Evolutionary conservation across 2,797 vertebrate genomes (phyloP), one percentile per base, ranked within the genome.

Genomic region (Sardinella longiceps): DNA sequence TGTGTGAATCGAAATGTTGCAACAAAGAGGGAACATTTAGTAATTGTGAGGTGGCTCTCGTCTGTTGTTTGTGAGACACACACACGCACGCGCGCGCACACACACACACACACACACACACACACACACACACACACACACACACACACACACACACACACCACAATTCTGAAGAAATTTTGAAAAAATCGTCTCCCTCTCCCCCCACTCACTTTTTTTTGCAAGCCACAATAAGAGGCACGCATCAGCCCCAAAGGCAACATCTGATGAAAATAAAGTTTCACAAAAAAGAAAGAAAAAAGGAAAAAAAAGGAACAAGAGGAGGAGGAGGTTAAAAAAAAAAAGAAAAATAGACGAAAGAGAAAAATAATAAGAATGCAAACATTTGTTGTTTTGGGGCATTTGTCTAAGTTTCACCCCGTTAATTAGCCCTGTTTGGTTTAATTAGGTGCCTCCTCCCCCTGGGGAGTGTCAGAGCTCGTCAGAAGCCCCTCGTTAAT

Each of bases 301-400:
- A 70, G 33, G n/a, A n/a, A 77, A 14, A 37, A 7, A 39, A 15
- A 12, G 30, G 45, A 66, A 37, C 14, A 25, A 50, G 33, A 83
- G 33, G 80, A 15, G n/a, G 14, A 45, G 12, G 43, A 23, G n/a
- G n/a, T n/a, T n/a, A n/a, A n/a, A n/a, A n/a, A n/a, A n/a, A n/a
- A n/a, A n/a, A n/a, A n/a, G 25, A 80, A 60, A 53, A 58, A 82
- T 30, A 82, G 25, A 74, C 30, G 60, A 45, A n/a, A 51, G 53
- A 56, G 28, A 30, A 46, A 46, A 30, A 83, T 66, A 66, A 51
- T 33, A 82, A 77, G 45, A 82, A 84, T 50, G 77, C 37, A 91
- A 89, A 90, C 92, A 88, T 91, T 93, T 90, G 90, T 91, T 91
- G 92, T 91, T 93, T 90, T 92, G 91, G 90, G 90, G 91, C 88